Evolutionary conservation across 2,888 invertebrate genomes (phyloP).

Genomic region (Agrotis puta): DNA sequence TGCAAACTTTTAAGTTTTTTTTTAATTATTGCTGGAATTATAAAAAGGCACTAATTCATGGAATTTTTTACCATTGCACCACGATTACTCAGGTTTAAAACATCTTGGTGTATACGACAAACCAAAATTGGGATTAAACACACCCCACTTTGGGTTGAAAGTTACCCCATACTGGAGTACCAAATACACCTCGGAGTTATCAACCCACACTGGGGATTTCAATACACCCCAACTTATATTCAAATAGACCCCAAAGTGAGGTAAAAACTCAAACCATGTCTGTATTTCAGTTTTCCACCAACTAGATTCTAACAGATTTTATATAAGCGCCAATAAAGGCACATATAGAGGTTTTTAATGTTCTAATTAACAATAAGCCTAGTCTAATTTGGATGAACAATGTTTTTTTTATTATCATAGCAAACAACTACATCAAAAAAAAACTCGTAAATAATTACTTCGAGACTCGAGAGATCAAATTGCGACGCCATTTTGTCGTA

Average conservation of each 20-base stretch:
- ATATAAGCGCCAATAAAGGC: neutral
- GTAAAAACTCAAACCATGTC: neutral
- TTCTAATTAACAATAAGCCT: no score
- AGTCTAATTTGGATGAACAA: no score
- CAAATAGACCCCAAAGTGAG: neutral
- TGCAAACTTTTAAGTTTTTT: neutral
- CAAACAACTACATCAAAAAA: no score
- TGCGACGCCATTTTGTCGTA: neutral
- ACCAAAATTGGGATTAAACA: neutral
- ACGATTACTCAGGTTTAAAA: neutral
- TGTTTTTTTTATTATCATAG: no score
- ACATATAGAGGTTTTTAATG: neutral
- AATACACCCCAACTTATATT: neutral
- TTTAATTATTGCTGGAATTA: neutral
- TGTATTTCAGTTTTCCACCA: neutral
- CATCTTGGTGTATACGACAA: neutral
- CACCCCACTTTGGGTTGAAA: neutral
- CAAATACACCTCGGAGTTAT: no score
- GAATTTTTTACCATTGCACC: neutral
- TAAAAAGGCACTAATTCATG: slow-evolving; percentile 7
- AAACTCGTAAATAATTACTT: no score
- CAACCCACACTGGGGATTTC: neutral
- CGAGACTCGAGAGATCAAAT: neutral
- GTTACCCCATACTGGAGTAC: neutral
- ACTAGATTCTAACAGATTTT: no score